phyloP scores from a whole-genome alignment of 2,888 invertebrate species.

The Cistogaster globosa region DNA sequence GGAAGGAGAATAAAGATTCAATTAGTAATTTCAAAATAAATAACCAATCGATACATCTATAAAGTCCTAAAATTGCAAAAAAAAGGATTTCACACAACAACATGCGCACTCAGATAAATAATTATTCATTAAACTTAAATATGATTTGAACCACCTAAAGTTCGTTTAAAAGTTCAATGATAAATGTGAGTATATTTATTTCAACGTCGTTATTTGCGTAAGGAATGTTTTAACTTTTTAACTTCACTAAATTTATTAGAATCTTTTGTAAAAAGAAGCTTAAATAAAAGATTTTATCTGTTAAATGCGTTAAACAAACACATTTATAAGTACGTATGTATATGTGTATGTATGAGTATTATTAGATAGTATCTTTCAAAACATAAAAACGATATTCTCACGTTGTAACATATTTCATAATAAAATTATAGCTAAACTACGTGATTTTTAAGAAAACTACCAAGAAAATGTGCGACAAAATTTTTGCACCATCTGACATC shows the following conservation, averaged over 20 bases:
- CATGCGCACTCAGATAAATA: not conserved
- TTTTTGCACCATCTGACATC: conserved; percentile 58
- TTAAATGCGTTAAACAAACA: not conserved
- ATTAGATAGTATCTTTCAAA: conserved; percentile 39
- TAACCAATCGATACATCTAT: too few relatives aligned
- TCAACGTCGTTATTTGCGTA: not conserved
- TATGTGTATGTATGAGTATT: not conserved
- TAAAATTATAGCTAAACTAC: conserved; percentile 74
- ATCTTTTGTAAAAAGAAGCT: not conserved
- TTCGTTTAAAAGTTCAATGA: conserved; percentile 47
- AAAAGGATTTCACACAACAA: too few relatives aligned
- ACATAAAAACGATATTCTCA: conserved; percentile 68
- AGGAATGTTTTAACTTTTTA: not conserved
- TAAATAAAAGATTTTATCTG: not conserved
- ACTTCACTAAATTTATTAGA: not conserved
- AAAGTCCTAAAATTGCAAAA: too few relatives aligned
- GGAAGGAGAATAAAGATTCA: too few relatives aligned
- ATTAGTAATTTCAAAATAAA: too few relatives aligned
- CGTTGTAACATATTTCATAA: conserved; percentile 72
- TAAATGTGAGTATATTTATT: conserved; percentile 47
- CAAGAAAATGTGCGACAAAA: conserved; percentile 36
- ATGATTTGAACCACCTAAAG: not conserved
- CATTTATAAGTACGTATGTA: conserved; percentile 46
- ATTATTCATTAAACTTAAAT: not conserved
- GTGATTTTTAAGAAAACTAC: conserved; percentile 72